These are phyloP conservation scores for Euphydryas editha DNA, from an alignment of 2,888 invertebrate species.

Conservation along the genomic window DNA sequence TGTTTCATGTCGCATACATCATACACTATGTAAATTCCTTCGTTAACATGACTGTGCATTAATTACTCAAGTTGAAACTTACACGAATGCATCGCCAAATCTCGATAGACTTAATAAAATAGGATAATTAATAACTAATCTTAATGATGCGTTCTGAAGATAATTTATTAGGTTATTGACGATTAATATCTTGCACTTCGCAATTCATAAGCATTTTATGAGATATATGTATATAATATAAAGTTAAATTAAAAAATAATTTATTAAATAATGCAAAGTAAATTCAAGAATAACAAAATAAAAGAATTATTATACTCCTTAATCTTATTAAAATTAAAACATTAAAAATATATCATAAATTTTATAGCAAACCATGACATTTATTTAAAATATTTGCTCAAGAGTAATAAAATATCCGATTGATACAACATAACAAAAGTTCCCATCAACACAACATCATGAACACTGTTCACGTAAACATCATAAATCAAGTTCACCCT, in stretches of 20 bases:
- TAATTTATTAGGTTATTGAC: too few relatives aligned
- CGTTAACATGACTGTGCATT: slow-evolving; percentile 27
- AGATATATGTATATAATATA: too few relatives aligned
- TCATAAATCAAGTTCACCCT: slow-evolving; percentile 19
- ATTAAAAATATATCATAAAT: neutral
- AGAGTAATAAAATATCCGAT: slow-evolving; percentile 4
- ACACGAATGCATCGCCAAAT: neutral
- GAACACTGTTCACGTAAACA: neutral
- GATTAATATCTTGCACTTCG: too few relatives aligned
- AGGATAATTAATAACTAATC: too few relatives aligned
- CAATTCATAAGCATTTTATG: too few relatives aligned
- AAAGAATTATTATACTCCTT: neutral
- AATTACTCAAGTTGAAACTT: slow-evolving; percentile 21
- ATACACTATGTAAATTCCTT: slow-evolving; percentile 27
- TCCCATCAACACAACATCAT: slow-evolving; percentile 1
- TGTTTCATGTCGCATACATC: slow-evolving; percentile 20
- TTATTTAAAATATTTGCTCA: neutral
- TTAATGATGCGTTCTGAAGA: too few relatives aligned
- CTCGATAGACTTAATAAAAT: neutral
- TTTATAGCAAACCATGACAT: neutral
- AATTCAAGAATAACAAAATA: neutral
- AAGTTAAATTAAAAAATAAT: too few relatives aligned
- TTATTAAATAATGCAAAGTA: neutral
- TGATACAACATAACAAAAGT: neutral
- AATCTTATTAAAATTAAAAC: too few relatives aligned